A percentile compares a stretch with the other conserved stretches of the same genome.
These are phyloP conservation scores for Pollicipes pollicipes DNA, from an alignment of 1,140 invertebrate species.

Conservation along the genomic window DNA sequence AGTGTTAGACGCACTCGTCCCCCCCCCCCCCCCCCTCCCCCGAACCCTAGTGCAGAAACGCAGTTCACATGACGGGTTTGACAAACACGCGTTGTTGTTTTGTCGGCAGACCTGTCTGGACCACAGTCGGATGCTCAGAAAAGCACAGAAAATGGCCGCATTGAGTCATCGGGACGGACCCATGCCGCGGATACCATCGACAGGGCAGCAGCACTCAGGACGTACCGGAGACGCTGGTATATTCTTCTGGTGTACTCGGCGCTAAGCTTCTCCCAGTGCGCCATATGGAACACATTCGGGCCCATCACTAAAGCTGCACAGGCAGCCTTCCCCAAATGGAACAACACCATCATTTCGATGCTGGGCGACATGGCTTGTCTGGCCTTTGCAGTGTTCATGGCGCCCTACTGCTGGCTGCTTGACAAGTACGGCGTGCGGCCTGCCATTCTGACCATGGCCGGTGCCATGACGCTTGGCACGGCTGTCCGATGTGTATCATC, in stretches of 20 bases:
- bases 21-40: too few species aligned
- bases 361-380: constrained; percentile 35
- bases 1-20: too few species aligned
- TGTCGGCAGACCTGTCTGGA: too few species aligned
- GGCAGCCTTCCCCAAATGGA: constrained; percentile 31
- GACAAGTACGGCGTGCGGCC: constrained; percentile 22
- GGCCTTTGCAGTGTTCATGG: constrained; percentile 27
- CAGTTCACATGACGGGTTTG: too few species aligned
- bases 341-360: constrained; percentile 28
- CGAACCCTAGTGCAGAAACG: too few species aligned
- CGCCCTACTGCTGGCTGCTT: constrained; percentile 29
- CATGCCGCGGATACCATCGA: too few species aligned
- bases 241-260: constrained; percentile 15
- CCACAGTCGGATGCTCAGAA: too few species aligned
- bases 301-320: constrained; percentile 30
- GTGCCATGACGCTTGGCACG: constrained; percentile 19
- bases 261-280: constrained; percentile 15
- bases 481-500: constrained; percentile 21
- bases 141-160: too few species aligned
- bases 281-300: constrained; percentile 36
- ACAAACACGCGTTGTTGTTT: too few species aligned
- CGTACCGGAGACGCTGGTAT: constrained; percentile 14
- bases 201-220: too few species aligned
- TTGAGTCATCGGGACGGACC: too few species aligned
- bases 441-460: constrained; percentile 18